Percentiles rank a stretch among this genome's conserved stretches.
Conservation (phyloP, 2,797 vertebrate genomes). For the Aphelocoma californica region DNA sequence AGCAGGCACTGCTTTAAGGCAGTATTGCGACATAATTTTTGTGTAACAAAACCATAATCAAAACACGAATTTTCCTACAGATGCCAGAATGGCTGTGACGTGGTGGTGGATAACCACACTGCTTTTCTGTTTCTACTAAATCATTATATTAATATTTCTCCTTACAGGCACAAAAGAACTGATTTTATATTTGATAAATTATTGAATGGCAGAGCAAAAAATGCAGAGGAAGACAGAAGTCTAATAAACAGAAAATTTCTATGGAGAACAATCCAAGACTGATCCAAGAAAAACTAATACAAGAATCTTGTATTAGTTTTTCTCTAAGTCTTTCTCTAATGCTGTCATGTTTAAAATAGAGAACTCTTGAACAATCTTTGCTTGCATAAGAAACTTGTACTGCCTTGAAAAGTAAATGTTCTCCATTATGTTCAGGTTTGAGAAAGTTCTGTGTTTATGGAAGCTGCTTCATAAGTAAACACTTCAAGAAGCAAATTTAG, state of each 20-base stretch:
- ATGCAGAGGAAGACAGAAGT: background rate
- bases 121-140: background rate
- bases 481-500: background rate
- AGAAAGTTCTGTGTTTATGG: slow-evolving; percentile 2
- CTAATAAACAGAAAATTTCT: background rate
- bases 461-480: background rate
- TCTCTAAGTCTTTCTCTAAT: background rate
- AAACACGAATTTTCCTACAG: background rate
- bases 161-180: background rate
- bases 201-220: background rate
- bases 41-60: background rate
- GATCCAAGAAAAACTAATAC: background rate
- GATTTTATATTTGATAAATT: background rate
- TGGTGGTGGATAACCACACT: background rate
- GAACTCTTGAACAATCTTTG: background rate
- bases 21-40: background rate
- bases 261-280: background rate
- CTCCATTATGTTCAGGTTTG: background rate
- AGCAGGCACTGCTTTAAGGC: background rate
- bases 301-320: background rate
- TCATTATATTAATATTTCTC: background rate
- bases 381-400: background rate
- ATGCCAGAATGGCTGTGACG: background rate
- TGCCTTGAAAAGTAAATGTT: background rate
- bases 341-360: background rate